Base-by-base conservation (phyloP, 2,797 vertebrate genomes). In the Mastacembelus armatus region DNA sequence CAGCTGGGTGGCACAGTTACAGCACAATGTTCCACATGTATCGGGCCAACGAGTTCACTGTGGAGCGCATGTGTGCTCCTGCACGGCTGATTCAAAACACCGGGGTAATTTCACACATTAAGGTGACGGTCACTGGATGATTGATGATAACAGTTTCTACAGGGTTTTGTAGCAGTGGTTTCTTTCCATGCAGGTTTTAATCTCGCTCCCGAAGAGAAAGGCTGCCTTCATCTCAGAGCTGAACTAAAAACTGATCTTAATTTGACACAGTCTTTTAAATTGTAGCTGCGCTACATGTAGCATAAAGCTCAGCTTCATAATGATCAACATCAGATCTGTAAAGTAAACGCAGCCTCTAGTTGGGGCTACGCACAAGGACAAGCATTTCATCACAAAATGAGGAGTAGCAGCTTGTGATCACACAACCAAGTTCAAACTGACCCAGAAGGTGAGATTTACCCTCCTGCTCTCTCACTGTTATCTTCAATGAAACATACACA, bases 1-100 rank as follows among this genome's bases (percentile, higher is more conserved):
- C 90, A 91, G 90, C 89, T 84, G 83, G 79, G 79, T 81, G 82
- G 80, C 77, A 78, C 83, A 78, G 85, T 81, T 82, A 85, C 80
- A 84, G 60, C 79, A 58, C 52, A 65, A 72, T 66, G 77, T 77
- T 74, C 72, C 83, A 66, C 59, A 48, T 49, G 48, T 11, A 50
- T 68, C 43, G 12, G 83, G 83, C 80, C 80, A 89, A 63, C 35
- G 66, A 19, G 88, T 91, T 90, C 87, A 85, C 12, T 7, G 38
- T 29, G 58, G 55, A 51, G 67, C 76, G 21, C 60, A 55, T 76
- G 71, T 69, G 75, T 60, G 74, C 78, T 71, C 63, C 75, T 68
- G 80, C 79, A 83, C 44, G 4, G 36, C 69, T 39, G 77, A 78
- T 81, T 82, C 71, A 84, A 86, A 81, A 83, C 87, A 86, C 42